Base-by-base conservation (phyloP, 2,888 invertebrate species). In the Patella ulyssiponensis region DNA sequence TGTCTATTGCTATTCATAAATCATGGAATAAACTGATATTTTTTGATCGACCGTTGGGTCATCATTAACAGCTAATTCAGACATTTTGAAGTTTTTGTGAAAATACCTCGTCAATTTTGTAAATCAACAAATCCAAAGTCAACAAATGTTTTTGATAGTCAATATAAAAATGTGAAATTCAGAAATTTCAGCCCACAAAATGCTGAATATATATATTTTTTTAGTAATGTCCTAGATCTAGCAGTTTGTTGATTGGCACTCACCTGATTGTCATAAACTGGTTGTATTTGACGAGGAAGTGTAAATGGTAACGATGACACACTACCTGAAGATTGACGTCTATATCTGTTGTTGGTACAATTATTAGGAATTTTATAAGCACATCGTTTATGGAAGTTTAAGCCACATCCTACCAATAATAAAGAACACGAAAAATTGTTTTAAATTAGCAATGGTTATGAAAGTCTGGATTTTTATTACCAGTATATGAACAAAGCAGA, bases 311-410 rank as follows among this genome's bases (percentile, higher is more conserved):
- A 17, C 54, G 75, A 80, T 12, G 77, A 77, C 44, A 84, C 77
- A 53, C 80, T 83, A 64, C 82, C 80, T 51, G 92, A 91, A 11
- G 92, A 93, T 51, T 92, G 92, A 14, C 92, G 86, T 51, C 93
- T 88, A 76, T 93, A 91, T 15, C 92, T 88, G 53, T 93, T 92
- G 79, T 93, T 93, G 77, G 95, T 95, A 93, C 99, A 99, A 93
- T 99, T 98, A 91, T 98, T 98, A 73, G 99, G 99, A 83, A 99
- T 97, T 93, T 98, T 98, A 83, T 98, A 96, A 72, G 93, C 94
- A 90, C 94, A 99, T 74, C 99, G 94, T 92, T 99, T 99, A 94
- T 99, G 99, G 93, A 97, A 99, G 93, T 98, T 99, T 90, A 97
- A 94, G 17, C 98, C 96, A 93, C 99, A 99, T 85, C 98, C 98